Percentiles rank a stretch among this genome's conserved stretches.
phyloP scores from a whole-genome alignment of 2,797 vertebrate genomes.

The Epinephelus malabaricus region DNA sequence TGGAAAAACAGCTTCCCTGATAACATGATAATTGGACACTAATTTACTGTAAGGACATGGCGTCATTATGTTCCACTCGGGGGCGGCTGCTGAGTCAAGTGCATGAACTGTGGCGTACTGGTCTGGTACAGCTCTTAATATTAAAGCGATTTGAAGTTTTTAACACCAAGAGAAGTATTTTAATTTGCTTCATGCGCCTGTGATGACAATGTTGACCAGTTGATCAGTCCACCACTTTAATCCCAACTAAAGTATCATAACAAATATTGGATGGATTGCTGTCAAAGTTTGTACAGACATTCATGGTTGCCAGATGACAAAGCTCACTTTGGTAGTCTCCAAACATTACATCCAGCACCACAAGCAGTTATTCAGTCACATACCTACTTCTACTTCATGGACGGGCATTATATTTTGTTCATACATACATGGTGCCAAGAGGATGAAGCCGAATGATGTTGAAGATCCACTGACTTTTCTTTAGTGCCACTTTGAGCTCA shows the following conservation, averaged over 20 bases:
- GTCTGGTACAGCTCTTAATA: too few relatives aligned
- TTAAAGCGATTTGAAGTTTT: too few relatives aligned
- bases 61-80: too few relatives aligned
- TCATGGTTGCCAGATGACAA: not conserved
- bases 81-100: too few relatives aligned
- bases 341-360: too few relatives aligned
- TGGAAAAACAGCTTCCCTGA: too few relatives aligned
- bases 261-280: not conserved
- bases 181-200: not conserved
- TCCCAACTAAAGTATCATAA: not conserved
- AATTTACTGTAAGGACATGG: too few relatives aligned
- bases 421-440: not conserved
- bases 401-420: not conserved
- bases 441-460: too few relatives aligned
- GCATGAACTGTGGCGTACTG: too few relatives aligned
- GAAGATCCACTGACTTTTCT: too few relatives aligned
- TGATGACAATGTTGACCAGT: not conserved
- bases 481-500: too few relatives aligned
- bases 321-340: not conserved
- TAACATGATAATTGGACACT: too few relatives aligned
- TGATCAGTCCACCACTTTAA: not conserved
- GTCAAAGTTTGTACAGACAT: not conserved
- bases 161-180: not conserved
- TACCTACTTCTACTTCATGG: not conserved
- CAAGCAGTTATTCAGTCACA: not conserved